Conservation (phyloP, 2,888 invertebrate species). For the Idaea straminata region DNA sequence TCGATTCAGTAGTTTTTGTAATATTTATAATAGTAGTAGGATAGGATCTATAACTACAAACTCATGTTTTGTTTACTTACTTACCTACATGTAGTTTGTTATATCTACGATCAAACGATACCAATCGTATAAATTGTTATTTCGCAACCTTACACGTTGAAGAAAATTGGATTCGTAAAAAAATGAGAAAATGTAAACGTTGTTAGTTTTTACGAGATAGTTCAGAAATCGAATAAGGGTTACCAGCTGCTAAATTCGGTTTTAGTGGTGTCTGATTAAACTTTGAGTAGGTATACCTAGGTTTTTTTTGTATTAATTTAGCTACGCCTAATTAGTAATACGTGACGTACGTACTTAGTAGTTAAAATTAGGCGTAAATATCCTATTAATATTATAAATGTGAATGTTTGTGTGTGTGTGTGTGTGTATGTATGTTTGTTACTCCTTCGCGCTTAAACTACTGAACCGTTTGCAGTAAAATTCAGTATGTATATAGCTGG, state of each 20-base stretch:
- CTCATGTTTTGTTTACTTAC: not conserved
- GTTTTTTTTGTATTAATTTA: not conserved
- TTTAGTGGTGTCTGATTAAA: not conserved
- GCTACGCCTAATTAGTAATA: too few species aligned
- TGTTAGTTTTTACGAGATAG: slow-evolving; percentile 26
- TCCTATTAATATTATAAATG: too few species aligned
- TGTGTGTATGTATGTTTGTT: too few species aligned
- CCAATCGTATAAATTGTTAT: slow-evolving; percentile 45
- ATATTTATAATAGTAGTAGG: too few species aligned
- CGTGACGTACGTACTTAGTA: not conserved
- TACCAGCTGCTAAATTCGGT: not conserved
- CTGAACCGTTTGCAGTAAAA: too few species aligned
- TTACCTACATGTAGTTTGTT: slow-evolving; percentile 38
- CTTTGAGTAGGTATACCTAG: not conserved
- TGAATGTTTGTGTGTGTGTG: too few species aligned
- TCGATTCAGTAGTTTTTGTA: too few species aligned
- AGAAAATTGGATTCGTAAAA: slow-evolving; percentile 38
- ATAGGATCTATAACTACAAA: not conserved
- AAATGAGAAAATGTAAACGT: slow-evolving; percentile 15
- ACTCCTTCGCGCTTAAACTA: too few species aligned
- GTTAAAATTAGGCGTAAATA: not conserved
- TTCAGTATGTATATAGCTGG: too few species aligned
- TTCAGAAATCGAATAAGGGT: slow-evolving; percentile 6
- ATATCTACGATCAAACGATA: slow-evolving; percentile 47
- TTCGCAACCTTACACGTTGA: slow-evolving; percentile 38